These are phyloP conservation scores for Embiotoca jacksoni DNA, from an alignment of 2,113 vertebrate genomes.

Conservation along the genomic window DNA sequence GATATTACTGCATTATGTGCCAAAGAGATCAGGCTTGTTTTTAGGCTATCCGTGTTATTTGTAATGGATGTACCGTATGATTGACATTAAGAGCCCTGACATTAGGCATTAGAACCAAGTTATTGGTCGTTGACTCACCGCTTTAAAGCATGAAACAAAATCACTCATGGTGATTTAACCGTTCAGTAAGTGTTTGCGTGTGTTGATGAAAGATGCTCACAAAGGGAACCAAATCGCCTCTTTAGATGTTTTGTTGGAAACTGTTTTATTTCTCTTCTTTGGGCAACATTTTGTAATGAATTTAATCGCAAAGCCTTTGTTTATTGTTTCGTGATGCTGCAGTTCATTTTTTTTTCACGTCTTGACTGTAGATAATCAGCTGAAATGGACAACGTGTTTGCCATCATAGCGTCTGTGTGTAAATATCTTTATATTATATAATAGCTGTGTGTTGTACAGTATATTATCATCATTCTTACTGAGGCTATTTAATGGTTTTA, in stretches of 20 bases:
- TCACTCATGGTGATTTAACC: neutral
- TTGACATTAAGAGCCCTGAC: constrained; percentile 5
- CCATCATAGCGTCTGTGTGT: neutral
- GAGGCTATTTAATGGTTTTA: neutral
- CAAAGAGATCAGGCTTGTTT: constrained; percentile 24
- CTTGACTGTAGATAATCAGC: neutral
- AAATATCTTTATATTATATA: neutral
- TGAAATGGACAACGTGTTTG: neutral
- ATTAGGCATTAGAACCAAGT: constrained; percentile 16
- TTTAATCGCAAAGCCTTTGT: neutral
- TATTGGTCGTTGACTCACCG: constrained; percentile 7
- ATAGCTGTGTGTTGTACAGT: neutral
- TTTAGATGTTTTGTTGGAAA: constrained; percentile 1
- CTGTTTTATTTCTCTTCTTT: neutral
- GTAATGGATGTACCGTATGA: constrained; percentile 8
- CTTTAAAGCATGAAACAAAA: constrained; percentile 18
- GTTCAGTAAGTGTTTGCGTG: neutral
- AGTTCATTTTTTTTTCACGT: neutral
- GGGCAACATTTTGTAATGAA: neutral
- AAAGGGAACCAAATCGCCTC: constrained; percentile 11
- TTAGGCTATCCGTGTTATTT: constrained; percentile 30
- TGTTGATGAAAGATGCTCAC: neutral
- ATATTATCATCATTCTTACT: neutral
- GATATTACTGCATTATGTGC: constrained; percentile 7
- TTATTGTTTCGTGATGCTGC: neutral